Conservation (phyloP, 2,113 vertebrate genomes). For the Nesoenas mayeri region DNA sequence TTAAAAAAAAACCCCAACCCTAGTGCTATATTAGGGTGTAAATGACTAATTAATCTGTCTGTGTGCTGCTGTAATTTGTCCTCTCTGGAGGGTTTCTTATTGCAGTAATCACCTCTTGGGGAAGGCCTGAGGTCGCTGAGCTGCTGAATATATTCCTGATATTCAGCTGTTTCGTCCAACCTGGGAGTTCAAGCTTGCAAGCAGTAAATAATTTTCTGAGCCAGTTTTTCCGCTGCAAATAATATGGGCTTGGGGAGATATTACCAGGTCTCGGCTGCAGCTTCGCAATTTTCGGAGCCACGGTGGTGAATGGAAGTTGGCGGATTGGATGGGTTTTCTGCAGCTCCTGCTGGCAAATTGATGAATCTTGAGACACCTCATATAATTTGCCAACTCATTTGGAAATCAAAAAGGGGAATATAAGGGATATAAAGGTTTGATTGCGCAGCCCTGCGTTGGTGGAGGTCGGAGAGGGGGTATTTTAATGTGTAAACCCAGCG, state of each 20-base stretch:
- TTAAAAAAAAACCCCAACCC: not conserved
- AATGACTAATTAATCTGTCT: conserved; percentile 23
- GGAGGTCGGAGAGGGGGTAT: not conserved
- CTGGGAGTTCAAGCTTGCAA: not conserved
- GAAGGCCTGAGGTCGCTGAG: not conserved
- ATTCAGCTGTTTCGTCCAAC: not conserved
- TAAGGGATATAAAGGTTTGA: not conserved
- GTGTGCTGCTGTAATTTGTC: not conserved
- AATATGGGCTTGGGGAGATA: not conserved
- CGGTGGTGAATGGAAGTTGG: not conserved
- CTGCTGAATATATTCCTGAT: not conserved
- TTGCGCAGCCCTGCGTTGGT: not conserved
- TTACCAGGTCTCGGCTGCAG: not conserved
- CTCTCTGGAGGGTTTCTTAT: not conserved
- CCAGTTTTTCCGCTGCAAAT: not conserved
- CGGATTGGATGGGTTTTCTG: not conserved
- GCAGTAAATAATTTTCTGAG: not conserved
- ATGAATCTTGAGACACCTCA: not conserved
- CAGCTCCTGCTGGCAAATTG: not conserved
- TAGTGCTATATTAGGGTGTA: not conserved
- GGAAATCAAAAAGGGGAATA: not conserved
- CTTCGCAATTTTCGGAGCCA: not conserved
- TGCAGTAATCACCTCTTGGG: not conserved
- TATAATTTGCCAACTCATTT: not conserved
- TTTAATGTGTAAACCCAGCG: not conserved